phyloP scores from a whole-genome alignment of 2,797 vertebrate species.

The Capromys pilorides region DNA sequence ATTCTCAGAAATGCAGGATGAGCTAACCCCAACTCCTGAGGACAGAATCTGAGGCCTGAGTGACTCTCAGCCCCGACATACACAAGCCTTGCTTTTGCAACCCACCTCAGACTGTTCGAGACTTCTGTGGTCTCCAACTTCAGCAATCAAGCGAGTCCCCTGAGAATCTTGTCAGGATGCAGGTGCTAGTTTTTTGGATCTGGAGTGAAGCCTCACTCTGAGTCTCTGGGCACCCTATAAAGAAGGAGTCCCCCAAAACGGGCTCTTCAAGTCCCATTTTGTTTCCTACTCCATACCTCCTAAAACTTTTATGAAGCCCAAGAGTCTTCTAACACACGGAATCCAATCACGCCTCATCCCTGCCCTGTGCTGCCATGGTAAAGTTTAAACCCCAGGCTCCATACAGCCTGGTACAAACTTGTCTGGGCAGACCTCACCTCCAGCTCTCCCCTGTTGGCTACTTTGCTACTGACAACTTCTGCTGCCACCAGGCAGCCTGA shows the following conservation, averaged over 20 bases:
- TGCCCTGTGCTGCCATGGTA: not conserved
- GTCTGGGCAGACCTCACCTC: no score
- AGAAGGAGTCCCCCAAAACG: not conserved
- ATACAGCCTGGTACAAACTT: not conserved
- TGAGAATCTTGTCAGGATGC: not conserved
- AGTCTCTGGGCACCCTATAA: not conserved
- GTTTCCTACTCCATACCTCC: not conserved
- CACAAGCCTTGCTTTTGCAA: accelerated
- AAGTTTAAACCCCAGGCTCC: not conserved
- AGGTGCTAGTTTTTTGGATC: not conserved
- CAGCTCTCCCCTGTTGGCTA: no score
- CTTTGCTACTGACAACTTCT: not conserved
- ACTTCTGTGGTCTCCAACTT: not conserved
- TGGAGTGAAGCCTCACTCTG: not conserved
- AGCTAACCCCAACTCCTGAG: accelerated
- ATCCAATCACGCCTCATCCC: not conserved
- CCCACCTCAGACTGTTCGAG: not conserved
- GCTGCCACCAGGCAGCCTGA: not conserved
- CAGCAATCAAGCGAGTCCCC: not conserved
- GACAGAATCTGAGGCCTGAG: not conserved
- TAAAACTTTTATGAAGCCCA: not conserved
- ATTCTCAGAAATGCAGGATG: not conserved
- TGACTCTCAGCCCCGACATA: not conserved
- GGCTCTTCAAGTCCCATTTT: not conserved
- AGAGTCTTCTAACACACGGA: not conserved